Percentiles rank a stretch among this genome's conserved stretches.
Evolutionary conservation across 2,797 vertebrate species (phyloP).

Genomic region (Fundulus diaphanus): DNA sequence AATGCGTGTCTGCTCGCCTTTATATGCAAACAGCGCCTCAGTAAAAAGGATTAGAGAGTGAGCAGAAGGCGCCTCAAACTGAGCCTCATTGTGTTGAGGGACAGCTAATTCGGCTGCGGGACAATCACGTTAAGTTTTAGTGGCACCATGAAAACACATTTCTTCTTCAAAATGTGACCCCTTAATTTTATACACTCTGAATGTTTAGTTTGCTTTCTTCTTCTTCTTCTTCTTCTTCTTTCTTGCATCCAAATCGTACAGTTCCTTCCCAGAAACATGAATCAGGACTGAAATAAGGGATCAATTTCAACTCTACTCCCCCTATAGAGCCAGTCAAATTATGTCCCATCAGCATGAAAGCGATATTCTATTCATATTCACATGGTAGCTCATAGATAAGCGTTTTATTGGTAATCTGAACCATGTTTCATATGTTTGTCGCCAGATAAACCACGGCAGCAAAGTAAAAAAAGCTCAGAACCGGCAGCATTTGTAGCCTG

Average conservation of each 20-base stretch:
- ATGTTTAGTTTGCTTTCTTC: slow-evolving; percentile 34
- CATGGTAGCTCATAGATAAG: slow-evolving; percentile 31
- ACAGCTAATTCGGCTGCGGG: slow-evolving; percentile 59
- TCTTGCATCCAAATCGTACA: slow-evolving; percentile 51
- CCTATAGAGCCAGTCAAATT: slow-evolving; percentile 29
- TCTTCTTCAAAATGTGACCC: slow-evolving; percentile 35
- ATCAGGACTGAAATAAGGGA: slow-evolving; percentile 23
- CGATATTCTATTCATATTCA: slow-evolving; percentile 36
- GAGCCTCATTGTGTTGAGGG: slow-evolving; percentile 53
- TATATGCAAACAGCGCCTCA: slow-evolving; percentile 70
- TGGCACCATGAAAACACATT: slow-evolving; percentile 59
- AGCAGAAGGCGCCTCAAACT: slow-evolving; percentile 41
- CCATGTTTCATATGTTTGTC: slow-evolving; percentile 28
- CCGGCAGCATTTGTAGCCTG: slow-evolving; percentile 10
- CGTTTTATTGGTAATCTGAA: slow-evolving; percentile 49
- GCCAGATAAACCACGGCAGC: slow-evolving; percentile 20
- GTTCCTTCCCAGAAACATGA: slow-evolving; percentile 10
- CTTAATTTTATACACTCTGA: slow-evolving; percentile 26
- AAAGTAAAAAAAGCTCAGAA: slow-evolving; percentile 16
- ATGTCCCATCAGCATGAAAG: slow-evolving; percentile 48
- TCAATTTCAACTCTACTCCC: slow-evolving; percentile 41
- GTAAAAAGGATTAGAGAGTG: slow-evolving; percentile 52
- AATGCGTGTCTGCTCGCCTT: slow-evolving; percentile 58
- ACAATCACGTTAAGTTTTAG: slow-evolving; percentile 70
- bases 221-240: slow-evolving; percentile 37